Evolutionary conservation across 2,888 invertebrate genomes (phyloP), one percentile per base, ranked within the genome.

Genomic region (Troides oblongomaculatus): DNA sequence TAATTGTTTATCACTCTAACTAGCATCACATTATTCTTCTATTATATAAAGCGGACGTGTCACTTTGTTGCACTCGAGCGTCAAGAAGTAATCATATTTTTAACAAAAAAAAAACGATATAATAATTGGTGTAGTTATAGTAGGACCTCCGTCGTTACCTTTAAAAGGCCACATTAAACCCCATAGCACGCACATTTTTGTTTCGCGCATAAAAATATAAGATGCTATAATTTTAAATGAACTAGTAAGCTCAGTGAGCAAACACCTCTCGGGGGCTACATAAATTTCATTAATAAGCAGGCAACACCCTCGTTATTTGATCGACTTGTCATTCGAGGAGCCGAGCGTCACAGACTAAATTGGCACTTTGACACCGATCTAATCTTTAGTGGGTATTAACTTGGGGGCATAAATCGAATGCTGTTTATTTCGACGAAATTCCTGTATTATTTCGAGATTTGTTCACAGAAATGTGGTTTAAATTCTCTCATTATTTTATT

Each of bases 251-350:
- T 25, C 57, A 58, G 23, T 50, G 21, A 61, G 46, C 30, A 61
- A 68, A 59, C 59, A 60, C 36, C 23, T 68, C 64, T 68, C 64
- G 53, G 23, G 64, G 60, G 68, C 59, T 60, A 56, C 64, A 68
- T 78, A 75, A 75, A 76, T 74, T 74, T 62, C 63, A 69, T 73
- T 73, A 75, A 74, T 74, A 76, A 72, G 71, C 73, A 68, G 57
- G 65, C 67, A 73, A 74, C 69, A 73, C 73, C 73, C 74, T 77
- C 78, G 73, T 76, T 78, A 77, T 66, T 66, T 39, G 62, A 66
- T 70, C 66, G 70, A 66, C 62, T 62, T 66, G 66, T 66, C 70
- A 70, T 58, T 58, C 59, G 66, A 70, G 66, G 62, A 70, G 58
- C 57, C 59, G 58, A 66, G 62, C 62, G 58, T 21, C 30, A 63